Conservation (phyloP, 2,888 invertebrate genomes). For the Nymphalis urticae region DNA sequence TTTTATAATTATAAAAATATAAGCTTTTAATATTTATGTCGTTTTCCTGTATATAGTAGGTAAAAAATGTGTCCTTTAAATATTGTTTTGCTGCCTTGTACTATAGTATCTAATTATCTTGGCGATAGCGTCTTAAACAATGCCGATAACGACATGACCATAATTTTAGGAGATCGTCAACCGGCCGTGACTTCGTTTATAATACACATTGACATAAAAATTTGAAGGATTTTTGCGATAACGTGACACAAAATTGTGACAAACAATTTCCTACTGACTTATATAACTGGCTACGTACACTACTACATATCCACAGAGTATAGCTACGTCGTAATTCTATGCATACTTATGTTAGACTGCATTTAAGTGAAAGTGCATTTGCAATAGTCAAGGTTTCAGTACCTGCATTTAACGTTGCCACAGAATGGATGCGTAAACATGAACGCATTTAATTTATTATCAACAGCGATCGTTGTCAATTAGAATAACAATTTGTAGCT, state of each 20-base stretch:
- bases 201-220: constrained; percentile 57
- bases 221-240: constrained; percentile 72
- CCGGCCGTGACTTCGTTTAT: constrained; percentile 77
- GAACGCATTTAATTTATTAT: constrained; percentile 29
- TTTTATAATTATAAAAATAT: background rate
- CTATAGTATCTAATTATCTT: constrained; percentile 54
- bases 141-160: constrained; percentile 66
- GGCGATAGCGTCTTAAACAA: constrained; percentile 55
- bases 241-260: constrained; percentile 59
- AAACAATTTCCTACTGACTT: constrained; percentile 42
- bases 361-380: constrained; percentile 56
- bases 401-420: constrained; percentile 40
- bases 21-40: background rate
- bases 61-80: constrained; percentile 34
- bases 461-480: constrained; percentile 31
- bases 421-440: constrained; percentile 39
- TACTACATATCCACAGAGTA: constrained; percentile 13
- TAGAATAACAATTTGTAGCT: constrained; percentile 37
- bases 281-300: constrained; percentile 30
- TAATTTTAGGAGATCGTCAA: constrained; percentile 78
- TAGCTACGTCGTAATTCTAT: constrained; percentile 8
- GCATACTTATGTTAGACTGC: constrained; percentile 24
- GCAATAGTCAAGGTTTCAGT: constrained; percentile 61
- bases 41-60: constrained; percentile 14
- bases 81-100: constrained; percentile 44